Base-by-base conservation (phyloP, 2,113 vertebrate species). In the Stigmatopora nigra region DNA sequence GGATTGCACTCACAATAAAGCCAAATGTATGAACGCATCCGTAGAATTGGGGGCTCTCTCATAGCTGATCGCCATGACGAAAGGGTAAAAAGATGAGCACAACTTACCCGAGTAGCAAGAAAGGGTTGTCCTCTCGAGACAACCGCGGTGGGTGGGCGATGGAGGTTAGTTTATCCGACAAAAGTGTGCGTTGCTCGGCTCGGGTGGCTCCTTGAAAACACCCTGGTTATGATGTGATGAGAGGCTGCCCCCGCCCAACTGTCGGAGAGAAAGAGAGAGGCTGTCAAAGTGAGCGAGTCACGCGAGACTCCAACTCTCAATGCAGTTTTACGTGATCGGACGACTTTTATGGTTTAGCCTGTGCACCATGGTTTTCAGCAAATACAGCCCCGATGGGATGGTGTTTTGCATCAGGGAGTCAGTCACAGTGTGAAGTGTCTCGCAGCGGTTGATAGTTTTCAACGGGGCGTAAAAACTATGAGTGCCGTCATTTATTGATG, bases 211-310 rank as follows among this genome's bases (percentile, higher is more conserved):
- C 8, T 16, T 59, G 35, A 36, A 19, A 61, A 61, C 59, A 38
- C 59, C 59, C 59, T 45, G 41, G 59, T 45, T 38, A 61, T 61
- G 59, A 45, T 45, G 59, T 61, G 59, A 61, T 45, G 59, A 61
- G 59, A 19, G 59, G 41, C 38, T 10, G 38, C 38, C 38, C 38
- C 38, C n/a, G 38, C 41, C 41, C 17, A n/a, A 45, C 59, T 22
- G 59, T 61, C 59, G 20, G 11, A 45, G 38, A 60, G 58, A 59
- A 13, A 45, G 49, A 5, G 59, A 22, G 59, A 7, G 41, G 38
- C 41, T 61, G 59, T 45, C 59, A 45, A 53, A 61, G 41, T 45
- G n/a, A 22, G 59, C 19, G n/a, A 61, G 41, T 7, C 59, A 61
- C 41, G 41, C 59, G 38, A 61, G 38, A 45, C 38, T 46, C 14